These are phyloP conservation scores for Anthoptus insignis DNA, from an alignment of 2,888 invertebrate genomes.

Conservation along the genomic window DNA sequence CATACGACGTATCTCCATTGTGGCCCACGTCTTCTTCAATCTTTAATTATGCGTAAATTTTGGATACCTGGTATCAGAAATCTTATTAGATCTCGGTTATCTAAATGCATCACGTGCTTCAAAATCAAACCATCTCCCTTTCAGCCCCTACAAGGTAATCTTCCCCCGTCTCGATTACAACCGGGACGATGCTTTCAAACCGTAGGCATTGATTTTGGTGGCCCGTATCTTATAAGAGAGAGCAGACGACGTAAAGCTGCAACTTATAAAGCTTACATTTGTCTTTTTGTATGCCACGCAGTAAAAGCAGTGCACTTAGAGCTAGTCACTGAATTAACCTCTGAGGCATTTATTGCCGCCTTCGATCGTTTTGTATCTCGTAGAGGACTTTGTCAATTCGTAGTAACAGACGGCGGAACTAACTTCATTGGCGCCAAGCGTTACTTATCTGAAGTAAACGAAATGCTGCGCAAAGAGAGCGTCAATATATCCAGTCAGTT, in stretches of 20 bases:
- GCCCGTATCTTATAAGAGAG: conserved; percentile 15
- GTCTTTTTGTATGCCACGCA: conserved; percentile 6
- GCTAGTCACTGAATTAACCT: conserved; percentile 11
- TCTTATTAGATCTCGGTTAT: neutral
- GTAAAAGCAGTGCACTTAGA: conserved; percentile 16
- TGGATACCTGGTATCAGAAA: conserved; percentile 7
- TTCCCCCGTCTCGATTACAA: neutral
- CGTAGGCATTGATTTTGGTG: conserved; percentile 16
- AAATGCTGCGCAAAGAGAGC: too few species aligned
- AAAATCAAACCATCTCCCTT: neutral
- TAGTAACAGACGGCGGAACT: neutral
- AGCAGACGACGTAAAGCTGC: neutral
- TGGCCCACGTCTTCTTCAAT: conserved; percentile 11
- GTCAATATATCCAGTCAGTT: too few species aligned
- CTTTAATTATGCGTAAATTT: conserved; percentile 1
- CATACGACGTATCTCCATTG: conserved; percentile 13
- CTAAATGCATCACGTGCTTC: conserved; percentile 21
- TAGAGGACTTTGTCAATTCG: conserved; percentile 1
- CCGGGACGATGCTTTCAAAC: neutral
- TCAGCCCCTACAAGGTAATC: conserved; percentile 17
- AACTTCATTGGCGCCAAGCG: neutral
- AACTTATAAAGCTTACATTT: conserved; percentile 6
- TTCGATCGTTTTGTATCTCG: conserved; percentile 15
- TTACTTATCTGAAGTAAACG: too few species aligned
- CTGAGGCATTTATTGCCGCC: conserved; percentile 16